Conservation (phyloP, 1,140 invertebrate species). For the Drosophila sechellia region DNA sequence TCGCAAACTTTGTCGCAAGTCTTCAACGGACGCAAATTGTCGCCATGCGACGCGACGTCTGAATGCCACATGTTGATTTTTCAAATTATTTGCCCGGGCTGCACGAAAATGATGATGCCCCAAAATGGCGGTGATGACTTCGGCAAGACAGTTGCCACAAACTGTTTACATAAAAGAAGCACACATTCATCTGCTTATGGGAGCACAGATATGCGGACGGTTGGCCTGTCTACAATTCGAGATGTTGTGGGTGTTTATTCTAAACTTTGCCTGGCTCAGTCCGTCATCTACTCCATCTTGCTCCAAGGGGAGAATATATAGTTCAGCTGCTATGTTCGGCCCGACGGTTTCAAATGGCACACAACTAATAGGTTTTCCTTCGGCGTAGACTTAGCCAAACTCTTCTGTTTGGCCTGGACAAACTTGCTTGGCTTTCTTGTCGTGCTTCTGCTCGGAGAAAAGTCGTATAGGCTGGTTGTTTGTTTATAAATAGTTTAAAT, state of each 20-base stretch:
- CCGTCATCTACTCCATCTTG: constrained; percentile 2
- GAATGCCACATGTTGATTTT: constrained; percentile 74
- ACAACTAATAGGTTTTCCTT: constrained; percentile 79
- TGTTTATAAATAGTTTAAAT: constrained; percentile 42
- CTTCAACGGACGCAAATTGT: constrained; percentile 59
- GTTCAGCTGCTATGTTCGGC: constrained; percentile 45
- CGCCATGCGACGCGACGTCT: constrained; percentile 50
- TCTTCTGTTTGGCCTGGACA: constrained; percentile 30
- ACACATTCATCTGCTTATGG: neutral
- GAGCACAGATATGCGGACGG: constrained; percentile 19
- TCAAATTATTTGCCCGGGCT: constrained; percentile 76
- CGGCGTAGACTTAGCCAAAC: constrained; percentile 53
- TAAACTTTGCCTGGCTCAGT: constrained; percentile 64
- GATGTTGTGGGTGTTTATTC: constrained; percentile 62
- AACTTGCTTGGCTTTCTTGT: constrained; percentile 38
- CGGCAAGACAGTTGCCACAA: constrained; percentile 41
- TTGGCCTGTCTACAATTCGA: constrained; percentile 37
- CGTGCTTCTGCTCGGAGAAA: constrained; percentile 2
- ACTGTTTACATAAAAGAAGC: constrained; percentile 10
- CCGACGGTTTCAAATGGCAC: constrained; percentile 60
- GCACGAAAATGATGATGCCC: constrained; percentile 66
- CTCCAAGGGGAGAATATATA: constrained; percentile 52
- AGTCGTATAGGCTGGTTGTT: neutral
- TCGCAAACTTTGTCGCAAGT: constrained; percentile 56
- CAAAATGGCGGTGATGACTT: constrained; percentile 60